phyloP scores from a whole-genome alignment of 2,888 invertebrate genomes.

The Mythimna ferrago region DNA sequence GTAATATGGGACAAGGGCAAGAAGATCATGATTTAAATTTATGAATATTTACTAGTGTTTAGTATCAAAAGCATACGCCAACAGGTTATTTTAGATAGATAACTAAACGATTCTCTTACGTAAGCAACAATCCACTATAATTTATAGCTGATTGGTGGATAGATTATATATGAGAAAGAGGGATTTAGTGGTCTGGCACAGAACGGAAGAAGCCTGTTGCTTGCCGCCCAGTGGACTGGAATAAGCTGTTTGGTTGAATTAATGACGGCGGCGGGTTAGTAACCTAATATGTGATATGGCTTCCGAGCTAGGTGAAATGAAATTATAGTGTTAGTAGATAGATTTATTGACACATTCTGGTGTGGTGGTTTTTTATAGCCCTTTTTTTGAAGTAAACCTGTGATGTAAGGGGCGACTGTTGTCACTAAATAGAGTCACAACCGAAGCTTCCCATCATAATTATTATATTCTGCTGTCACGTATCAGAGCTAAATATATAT shows the following conservation, averaged over 20 bases:
- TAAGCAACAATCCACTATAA: conserved; percentile 13
- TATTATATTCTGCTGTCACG: not conserved
- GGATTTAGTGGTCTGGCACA: conserved; percentile 3
- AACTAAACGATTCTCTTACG: conserved; percentile 11
- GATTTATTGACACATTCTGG: not conserved
- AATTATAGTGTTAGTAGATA: not conserved
- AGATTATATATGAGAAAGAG: conserved; percentile 2
- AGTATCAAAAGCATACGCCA: conserved; percentile 22
- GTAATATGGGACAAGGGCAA: no score
- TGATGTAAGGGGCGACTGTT: not conserved
- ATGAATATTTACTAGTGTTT: conserved; percentile 17
- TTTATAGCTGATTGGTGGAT: conserved; percentile 18
- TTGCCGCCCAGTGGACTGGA: conserved; percentile 4
- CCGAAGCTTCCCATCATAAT: not conserved
- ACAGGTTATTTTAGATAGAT: conserved; percentile 10
- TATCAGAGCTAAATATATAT: no score
- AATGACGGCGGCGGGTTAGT: not conserved
- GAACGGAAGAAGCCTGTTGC: conserved; percentile 5
- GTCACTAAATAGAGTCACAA: not conserved
- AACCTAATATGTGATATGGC: conserved; percentile 28
- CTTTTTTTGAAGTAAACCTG: not conserved
- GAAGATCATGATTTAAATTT: conserved; percentile 19
- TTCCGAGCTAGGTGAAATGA: conserved; percentile 11
- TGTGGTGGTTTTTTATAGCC: not conserved
- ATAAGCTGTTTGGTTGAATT: conserved; percentile 29